Conservation (phyloP, 2,797 vertebrate genomes). For the Sus cebifrons region DNA sequence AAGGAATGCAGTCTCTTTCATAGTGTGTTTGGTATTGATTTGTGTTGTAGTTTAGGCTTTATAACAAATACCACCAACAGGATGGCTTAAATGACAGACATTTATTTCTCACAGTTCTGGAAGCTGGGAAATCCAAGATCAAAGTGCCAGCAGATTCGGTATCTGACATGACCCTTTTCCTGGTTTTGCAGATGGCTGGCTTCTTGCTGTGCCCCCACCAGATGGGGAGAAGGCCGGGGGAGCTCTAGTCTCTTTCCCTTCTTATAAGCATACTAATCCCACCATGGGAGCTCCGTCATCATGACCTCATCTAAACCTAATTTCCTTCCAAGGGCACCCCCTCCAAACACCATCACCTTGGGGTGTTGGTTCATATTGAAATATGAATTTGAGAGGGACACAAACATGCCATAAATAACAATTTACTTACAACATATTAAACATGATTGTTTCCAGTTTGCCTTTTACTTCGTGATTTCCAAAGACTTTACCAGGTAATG, state of each 20-base stretch:
- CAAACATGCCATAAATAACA: not conserved
- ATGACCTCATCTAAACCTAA: not conserved
- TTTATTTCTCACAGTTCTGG: not conserved
- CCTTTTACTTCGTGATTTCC: constrained; percentile 4
- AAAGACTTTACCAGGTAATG: not conserved
- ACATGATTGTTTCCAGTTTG: not conserved
- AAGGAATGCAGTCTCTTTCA: not conserved
- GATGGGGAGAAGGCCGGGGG: not conserved
- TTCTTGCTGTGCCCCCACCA: not conserved
- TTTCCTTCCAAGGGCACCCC: not conserved
- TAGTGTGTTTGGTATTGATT: not conserved
- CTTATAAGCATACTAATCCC: not conserved
- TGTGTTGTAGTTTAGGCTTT: not conserved
- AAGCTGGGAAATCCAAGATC: not conserved
- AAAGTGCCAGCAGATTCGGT: not conserved
- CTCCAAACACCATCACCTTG: not conserved
- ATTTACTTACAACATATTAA: not conserved
- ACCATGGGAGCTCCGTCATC: not conserved
- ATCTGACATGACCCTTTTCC: not conserved
- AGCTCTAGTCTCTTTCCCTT: not conserved
- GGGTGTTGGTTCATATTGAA: not conserved
- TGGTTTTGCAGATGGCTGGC: not conserved
- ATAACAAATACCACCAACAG: not conserved
- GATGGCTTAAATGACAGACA: not conserved
- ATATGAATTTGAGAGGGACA: not conserved